Percentiles rank a stretch among this genome's conserved stretches.
phyloP scores from a whole-genome alignment of 2,113 vertebrate genomes.

The Setophaga coronata region DNA sequence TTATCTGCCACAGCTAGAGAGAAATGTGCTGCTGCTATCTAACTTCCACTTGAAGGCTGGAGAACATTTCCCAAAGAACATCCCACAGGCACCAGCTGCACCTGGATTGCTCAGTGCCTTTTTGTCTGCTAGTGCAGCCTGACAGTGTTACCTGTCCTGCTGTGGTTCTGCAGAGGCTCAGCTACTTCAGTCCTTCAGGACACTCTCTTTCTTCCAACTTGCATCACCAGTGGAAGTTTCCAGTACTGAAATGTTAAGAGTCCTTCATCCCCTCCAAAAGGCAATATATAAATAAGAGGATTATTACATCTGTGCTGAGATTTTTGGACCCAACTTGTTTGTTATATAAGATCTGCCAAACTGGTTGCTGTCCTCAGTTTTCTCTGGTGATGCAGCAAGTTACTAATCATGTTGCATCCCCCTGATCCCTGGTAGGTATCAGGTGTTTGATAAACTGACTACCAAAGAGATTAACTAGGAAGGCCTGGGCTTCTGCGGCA shows the following conservation, averaged over 20 bases:
- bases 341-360: not conserved
- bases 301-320: not conserved
- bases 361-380: not conserved
- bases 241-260: not conserved
- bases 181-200: not conserved
- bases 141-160: not conserved
- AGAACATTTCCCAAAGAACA: not conserved
- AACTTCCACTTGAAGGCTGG: not conserved
- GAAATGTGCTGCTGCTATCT: not conserved
- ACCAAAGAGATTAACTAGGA: not conserved
- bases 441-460: not conserved
- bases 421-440: not conserved
- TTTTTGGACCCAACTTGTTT: not conserved
- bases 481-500: not conserved
- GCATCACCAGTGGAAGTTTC: not conserved
- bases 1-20: not conserved
- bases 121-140: not conserved
- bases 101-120: not conserved
- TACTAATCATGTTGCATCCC: not conserved
- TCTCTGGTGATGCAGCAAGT: not conserved
- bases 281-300: not conserved
- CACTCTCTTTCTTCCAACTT: not conserved
- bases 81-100: not conserved
- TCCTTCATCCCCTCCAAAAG: not conserved
- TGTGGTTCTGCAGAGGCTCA: not conserved